Conservation (phyloP, 1,140 invertebrate genomes). For the Pygmarrhopalites habei region DNA sequence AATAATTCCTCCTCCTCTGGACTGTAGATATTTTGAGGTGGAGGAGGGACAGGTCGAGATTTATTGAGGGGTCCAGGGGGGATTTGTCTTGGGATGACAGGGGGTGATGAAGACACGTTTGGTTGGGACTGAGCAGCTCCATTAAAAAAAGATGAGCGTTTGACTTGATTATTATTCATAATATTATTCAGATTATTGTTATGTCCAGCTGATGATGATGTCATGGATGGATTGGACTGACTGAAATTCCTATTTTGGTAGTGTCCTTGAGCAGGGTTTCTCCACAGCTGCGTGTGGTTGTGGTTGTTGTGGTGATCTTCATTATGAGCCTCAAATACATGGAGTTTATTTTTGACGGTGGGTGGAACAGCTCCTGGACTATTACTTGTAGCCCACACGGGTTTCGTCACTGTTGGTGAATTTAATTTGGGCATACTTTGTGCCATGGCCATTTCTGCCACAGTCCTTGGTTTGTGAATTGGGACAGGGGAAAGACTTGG, state of each 20-base stretch:
- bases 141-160: too few species aligned
- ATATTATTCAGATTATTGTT: background rate
- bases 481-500: conserved; percentile 33
- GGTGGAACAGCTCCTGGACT: conserved; percentile 4
- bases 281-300: background rate
- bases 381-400: conserved; percentile 25
- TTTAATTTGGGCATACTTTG: conserved; percentile 1
- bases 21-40: background rate
- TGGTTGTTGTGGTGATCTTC: too few species aligned
- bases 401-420: conserved; percentile 14
- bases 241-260: background rate
- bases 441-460: conserved; percentile 24
- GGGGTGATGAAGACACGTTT: background rate
- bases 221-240: background rate
- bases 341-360: conserved; percentile 31
- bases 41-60: background rate
- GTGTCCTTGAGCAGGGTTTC: background rate
- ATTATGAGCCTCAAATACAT: conserved; percentile 27
- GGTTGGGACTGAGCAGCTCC: background rate
- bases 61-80: background rate
- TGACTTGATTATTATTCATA: background rate
- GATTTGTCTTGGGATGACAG: too few species aligned
- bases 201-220: background rate
- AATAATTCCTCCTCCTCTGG: too few species aligned
- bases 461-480: conserved; percentile 20